A percentile compares a stretch with the other conserved stretches of the same genome.
Conservation (phyloP, 2,888 invertebrate genomes). For the Philhelius pedissequus region DNA sequence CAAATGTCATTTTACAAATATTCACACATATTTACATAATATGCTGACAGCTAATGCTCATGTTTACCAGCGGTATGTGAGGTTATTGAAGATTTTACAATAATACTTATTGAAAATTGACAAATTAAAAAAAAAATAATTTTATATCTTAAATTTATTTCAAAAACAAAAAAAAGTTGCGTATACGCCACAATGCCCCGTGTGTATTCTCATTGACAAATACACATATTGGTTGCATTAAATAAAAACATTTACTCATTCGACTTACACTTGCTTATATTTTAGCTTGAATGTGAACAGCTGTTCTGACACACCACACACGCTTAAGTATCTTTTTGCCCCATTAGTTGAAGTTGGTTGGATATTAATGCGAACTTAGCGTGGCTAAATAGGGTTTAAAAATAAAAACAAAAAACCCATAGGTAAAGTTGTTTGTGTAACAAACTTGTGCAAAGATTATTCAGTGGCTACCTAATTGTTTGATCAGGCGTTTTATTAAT, state of each 20-base stretch:
- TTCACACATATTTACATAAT: background rate
- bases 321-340: conserved; percentile 16
- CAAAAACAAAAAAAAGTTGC: conserved; percentile 3
- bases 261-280: conserved; percentile 1
- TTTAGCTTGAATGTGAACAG: conserved; percentile 10
- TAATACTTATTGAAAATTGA: background rate
- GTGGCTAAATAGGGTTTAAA: background rate
- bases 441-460: conserved; percentile 17
- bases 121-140: background rate
- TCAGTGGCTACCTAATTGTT: conserved; percentile 2
- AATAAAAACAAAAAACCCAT: background rate
- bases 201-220: background rate
- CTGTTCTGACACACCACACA: conserved; percentile 24
- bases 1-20: conserved; percentile 31
- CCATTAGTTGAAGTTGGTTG: background rate
- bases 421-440: background rate
- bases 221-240: background rate
- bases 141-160: background rate
- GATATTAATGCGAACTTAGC: conserved; percentile 15
- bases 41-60: background rate
- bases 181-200: conserved; percentile 44
- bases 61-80: background rate
- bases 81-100: background rate
- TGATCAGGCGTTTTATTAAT: conserved; percentile 1
- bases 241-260: background rate